Evolutionary conservation across 2,113 vertebrate genomes (phyloP), one percentile per base, ranked within the genome.

Genomic region (Boleophthalmus pectinirostris): DNA sequence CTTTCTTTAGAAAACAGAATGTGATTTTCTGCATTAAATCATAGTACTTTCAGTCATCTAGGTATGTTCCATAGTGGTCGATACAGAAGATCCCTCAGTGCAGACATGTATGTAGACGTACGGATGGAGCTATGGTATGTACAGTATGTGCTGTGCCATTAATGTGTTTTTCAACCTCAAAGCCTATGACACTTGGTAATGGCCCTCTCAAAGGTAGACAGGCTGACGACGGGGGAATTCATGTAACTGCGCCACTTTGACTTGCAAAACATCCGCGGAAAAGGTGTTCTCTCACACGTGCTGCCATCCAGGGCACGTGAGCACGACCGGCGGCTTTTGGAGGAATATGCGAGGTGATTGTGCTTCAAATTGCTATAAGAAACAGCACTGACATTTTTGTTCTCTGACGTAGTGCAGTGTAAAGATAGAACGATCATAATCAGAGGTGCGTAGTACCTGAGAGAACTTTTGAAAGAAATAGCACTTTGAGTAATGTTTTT

Each of bases 271-370:
- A 75, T 73, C 16, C 56, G 21, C 69, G 67, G 77, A 64, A 47
- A 24, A 73, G 68, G 68, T 46, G 57, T 68, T 81, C 57, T 73
- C 72, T 88, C 80, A 85, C 84, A 78, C 81, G 81, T 76, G 79
- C 23, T 79, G 80, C 77, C 78, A 61, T 23, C n/a, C 78, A 57
- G 70, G 70, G 47, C 77, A 84, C 76, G 81, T 80, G 82, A 85
- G 84, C 60, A 57, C n/a, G 77, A 69, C 58, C 77, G 57, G 70
- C 56, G 9, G 24, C 24, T 33, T 58, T 72, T 73, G 70, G 76
- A 84, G 74, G 38, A 77, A 80, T 72, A 66, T 80, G 79, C 76
- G 7, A 56, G 15, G 9, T 10, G 16, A 18, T 16, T 61, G 24
- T 0, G 1, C 14, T 10, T 15, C 14, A 23, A 56, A 56, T 13